Evolutionary conservation across 2,888 invertebrate species (phyloP), one percentile per base, ranked within the genome.

Genomic region (Ephialtes manifestator): DNA sequence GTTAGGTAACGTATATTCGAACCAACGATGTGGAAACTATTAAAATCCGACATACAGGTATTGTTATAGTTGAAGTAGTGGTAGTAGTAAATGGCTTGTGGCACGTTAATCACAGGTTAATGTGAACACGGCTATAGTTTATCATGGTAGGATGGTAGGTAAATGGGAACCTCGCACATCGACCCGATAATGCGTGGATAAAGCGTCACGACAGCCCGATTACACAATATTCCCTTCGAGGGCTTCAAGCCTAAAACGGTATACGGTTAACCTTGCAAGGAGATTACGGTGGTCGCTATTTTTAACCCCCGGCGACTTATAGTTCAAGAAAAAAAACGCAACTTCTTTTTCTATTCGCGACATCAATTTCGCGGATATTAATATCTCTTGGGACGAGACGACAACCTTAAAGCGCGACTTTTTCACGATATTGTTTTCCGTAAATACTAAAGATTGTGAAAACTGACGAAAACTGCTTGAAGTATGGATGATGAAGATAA

Each of bases 181-280:
- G 65, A 65, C 65, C 65, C 65, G 43, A 65, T 65, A 65, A 65
- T 65, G 65, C 65, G 65, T 65, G 65, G 65, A 65, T 65, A 65
- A 65, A 65, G 65, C 65, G 65, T 65, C 39, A 20, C 18, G 65
- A 65, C 65, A 39, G 39, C 5, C 65, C 39, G 65, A 65, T 65
- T 20, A 65, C 65, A 65, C 11, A 43, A 65, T 39, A 65, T 39
- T 39, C 43, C 39, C 65, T 13, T 28, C 43, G 39, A 65, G 65
- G 43, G 43, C 10, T 18, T 65, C 18, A 35, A 18, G 20, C 65
- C 65, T 65, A 20, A 65, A 65, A 39, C 39, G 39, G 20, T 39
- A 39, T 10, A 39, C 39, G 10, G 10, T 65, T 65, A 39, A 43
- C 39, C 39, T 11, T 20, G 35, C 43, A 11, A 39, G 7, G 20